Evolutionary conservation across 2,888 invertebrate genomes (phyloP).

Genomic region (Cosmorhoe ocellata): DNA sequence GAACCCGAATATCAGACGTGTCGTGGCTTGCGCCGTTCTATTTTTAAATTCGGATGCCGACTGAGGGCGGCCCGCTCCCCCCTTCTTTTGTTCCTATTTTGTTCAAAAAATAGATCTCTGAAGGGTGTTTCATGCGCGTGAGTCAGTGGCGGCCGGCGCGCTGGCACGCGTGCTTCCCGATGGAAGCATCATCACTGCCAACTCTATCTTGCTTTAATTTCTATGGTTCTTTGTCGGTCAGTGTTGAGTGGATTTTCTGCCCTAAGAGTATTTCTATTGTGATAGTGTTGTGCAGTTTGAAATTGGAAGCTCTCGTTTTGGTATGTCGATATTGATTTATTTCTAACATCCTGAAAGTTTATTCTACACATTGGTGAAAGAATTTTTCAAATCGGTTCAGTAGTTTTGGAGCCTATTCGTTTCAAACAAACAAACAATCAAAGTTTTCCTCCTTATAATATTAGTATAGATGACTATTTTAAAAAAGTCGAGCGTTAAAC

Average conservation of each 20-base stretch:
- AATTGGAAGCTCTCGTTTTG: conserved; percentile 13
- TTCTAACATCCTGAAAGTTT: too few relatives aligned
- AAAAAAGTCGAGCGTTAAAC: too few relatives aligned
- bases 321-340: conserved; percentile 16
- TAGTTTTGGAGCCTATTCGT: too few relatives aligned
- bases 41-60: conserved; percentile 57
- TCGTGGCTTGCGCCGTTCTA: conserved; percentile 66
- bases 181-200: conserved; percentile 39
- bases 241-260: conserved; percentile 36
- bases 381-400: too few relatives aligned
- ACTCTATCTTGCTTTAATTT: conserved; percentile 36
- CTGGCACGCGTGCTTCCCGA: conserved; percentile 64
- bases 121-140: conserved; percentile 74
- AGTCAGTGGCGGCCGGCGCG: conserved; percentile 74
- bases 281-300: conserved; percentile 21
- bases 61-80: conserved; percentile 76
- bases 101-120: conserved; percentile 75
- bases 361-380: too few relatives aligned
- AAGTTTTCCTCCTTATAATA: too few relatives aligned
- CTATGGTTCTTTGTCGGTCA: conserved; percentile 35
- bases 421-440: too few relatives aligned
- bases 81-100: conserved; percentile 81
- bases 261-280: conserved; percentile 11
- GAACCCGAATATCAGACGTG: conserved; percentile 59
- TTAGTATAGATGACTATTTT: too few relatives aligned